phyloP scores from a whole-genome alignment of 92 coral and sea anemone species.

The Porites lobata region DNA sequence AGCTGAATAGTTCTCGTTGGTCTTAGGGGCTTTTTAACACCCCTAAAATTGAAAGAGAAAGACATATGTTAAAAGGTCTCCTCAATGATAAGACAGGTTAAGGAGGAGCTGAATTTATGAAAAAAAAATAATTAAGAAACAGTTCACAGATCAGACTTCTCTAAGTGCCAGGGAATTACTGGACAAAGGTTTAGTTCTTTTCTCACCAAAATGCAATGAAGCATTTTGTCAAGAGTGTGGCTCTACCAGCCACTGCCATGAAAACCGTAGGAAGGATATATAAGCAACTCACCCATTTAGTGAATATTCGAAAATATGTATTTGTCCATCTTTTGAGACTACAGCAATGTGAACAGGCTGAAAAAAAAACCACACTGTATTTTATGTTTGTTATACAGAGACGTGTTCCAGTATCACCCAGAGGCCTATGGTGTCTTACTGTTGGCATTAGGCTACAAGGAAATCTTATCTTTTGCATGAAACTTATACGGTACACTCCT shows the following conservation, averaged over 20 bases:
- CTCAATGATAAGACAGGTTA: not conserved
- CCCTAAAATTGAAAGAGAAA: constrained; percentile 54
- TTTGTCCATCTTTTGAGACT: constrained; percentile 86
- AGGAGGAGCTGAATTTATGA: not conserved
- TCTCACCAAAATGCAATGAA: not conserved
- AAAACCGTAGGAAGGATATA: not conserved
- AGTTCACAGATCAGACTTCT: not conserved
- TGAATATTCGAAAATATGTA: constrained; percentile 92
- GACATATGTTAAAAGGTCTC: not conserved
- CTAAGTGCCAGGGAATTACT: not conserved
- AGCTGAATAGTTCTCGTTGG: constrained; percentile 88
- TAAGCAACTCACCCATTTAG: constrained; percentile 91
- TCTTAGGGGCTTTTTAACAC: constrained; percentile 88
- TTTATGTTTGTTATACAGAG: no score
- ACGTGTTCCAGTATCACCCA: no score
- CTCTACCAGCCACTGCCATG: no score
- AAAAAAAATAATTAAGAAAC: not conserved
- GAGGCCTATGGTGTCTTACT: no score
- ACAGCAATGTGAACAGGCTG: constrained; percentile 94
- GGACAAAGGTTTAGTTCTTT: not conserved
- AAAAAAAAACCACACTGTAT: not conserved
- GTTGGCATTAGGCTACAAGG: no score
- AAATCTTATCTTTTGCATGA: no score
- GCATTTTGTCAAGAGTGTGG: no score
- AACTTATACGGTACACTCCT: no score